Conservation (phyloP, 1,140 invertebrate species). For the Drosophila gunungcola region DNA sequence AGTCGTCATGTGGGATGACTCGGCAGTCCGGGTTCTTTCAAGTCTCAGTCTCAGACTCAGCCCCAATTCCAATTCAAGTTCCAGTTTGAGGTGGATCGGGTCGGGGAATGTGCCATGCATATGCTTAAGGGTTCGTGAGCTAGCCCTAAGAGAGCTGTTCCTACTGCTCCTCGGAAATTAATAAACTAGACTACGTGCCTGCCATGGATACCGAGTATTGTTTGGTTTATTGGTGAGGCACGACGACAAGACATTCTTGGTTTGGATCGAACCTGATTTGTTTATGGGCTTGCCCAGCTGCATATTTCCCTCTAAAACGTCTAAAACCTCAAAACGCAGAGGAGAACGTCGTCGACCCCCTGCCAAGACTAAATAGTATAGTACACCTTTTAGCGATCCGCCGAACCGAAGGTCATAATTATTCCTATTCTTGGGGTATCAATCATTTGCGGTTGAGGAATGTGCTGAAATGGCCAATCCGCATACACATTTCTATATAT, state of each 20-base stretch:
- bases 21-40: conserved; percentile 7
- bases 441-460: conserved; percentile 35
- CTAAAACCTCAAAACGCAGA: conserved; percentile 1
- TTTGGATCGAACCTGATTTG: conserved; percentile 46
- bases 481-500: not conserved
- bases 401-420: conserved; percentile 41
- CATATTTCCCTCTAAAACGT: conserved; percentile 18
- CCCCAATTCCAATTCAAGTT: not conserved
- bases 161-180: conserved; percentile 31
- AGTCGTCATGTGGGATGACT: conserved; percentile 39
- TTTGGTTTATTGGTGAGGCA: conserved; percentile 31
- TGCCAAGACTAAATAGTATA: conserved; percentile 13
- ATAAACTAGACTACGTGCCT: conserved; percentile 44
- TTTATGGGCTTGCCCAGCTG: conserved; percentile 44
- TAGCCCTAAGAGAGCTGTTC: conserved; percentile 1
- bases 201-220: conserved; percentile 6
- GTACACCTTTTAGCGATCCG: conserved; percentile 16
- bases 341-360: conserved; percentile 23
- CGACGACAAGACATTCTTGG: conserved; percentile 37
- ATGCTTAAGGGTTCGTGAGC: conserved; percentile 15
- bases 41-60: not conserved
- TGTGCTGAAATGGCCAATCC: conserved; percentile 32
- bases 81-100: conserved; percentile 1
- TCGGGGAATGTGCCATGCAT: conserved; percentile 13
- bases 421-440: conserved; percentile 34